Conservation (phyloP, 2,888 invertebrate species). For the Heteromyza rotundicornis region DNA sequence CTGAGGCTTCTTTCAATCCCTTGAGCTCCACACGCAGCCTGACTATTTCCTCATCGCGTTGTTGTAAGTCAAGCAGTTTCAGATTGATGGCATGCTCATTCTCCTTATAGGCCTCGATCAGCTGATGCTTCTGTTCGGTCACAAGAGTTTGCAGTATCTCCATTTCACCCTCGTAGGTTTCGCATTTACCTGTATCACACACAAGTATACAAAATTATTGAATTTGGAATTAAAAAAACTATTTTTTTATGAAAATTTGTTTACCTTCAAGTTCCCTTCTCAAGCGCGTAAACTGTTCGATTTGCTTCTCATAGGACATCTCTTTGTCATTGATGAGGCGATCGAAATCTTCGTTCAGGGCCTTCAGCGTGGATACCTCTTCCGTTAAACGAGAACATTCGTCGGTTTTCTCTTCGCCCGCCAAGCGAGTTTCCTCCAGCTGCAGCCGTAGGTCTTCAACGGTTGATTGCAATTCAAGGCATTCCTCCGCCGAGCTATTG, state of each 20-base stretch:
- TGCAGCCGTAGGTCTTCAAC: conserved; percentile 63
- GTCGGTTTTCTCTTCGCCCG: conserved; percentile 64
- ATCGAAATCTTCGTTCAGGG: conserved; percentile 47
- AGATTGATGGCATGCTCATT: conserved; percentile 50
- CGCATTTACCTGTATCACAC: conserved; percentile 41
- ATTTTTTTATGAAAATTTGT: neutral
- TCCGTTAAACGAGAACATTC: conserved; percentile 63
- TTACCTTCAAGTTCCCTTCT: conserved; percentile 48
- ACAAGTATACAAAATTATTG: neutral
- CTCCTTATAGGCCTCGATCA: conserved; percentile 58
- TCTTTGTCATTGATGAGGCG: conserved; percentile 47
- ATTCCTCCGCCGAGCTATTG: conserved; percentile 30
- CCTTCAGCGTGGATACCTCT: conserved; percentile 49
- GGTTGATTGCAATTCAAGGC: conserved; percentile 62
- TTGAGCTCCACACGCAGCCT: conserved; percentile 63
- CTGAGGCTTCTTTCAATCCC: conserved; percentile 63
- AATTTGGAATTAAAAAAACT: neutral
- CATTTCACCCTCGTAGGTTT: conserved; percentile 54
- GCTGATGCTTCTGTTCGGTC: conserved; percentile 60
- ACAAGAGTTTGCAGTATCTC: conserved; percentile 56
- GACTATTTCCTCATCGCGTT: conserved; percentile 58
- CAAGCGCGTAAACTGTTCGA: conserved; percentile 47
- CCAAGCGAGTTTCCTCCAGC: conserved; percentile 63
- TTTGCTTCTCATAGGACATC: conserved; percentile 51
- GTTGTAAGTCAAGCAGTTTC: conserved; percentile 43